phyloP scores from a whole-genome alignment of 2,113 vertebrate genomes.

The Sarotherodon lohbergeri region DNA sequence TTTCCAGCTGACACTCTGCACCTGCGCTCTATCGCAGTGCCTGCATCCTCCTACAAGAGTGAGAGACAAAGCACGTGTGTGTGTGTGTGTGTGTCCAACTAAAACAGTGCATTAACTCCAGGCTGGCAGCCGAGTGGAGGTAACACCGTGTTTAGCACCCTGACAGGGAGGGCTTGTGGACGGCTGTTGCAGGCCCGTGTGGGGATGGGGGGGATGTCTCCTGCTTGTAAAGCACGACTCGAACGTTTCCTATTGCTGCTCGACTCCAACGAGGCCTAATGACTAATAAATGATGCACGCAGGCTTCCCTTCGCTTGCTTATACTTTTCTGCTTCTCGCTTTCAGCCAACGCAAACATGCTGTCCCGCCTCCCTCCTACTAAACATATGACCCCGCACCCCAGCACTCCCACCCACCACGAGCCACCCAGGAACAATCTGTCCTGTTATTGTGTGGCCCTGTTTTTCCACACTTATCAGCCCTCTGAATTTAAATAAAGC shows the following conservation, averaged over 20 bases:
- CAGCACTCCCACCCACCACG: background rate
- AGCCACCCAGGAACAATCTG: slow-evolving; percentile 63
- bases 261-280: background rate
- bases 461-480: slow-evolving; percentile 53
- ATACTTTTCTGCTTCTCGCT: slow-evolving; percentile 8
- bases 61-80: background rate
- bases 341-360: background rate
- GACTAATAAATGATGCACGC: slow-evolving; percentile 32
- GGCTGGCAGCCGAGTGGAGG: background rate
- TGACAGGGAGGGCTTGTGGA: background rate
- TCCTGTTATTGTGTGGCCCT: slow-evolving; percentile 37
- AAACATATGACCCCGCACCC: slow-evolving; percentile 10
- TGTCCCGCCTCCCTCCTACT: slow-evolving; percentile 20
- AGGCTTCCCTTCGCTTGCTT: background rate
- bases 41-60: background rate
- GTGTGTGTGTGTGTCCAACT: background rate
- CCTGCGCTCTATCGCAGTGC: background rate
- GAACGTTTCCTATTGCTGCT: background rate
- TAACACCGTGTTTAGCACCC: background rate
- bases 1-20: slow-evolving; percentile 16
- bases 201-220: background rate
- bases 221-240: background rate
- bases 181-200: background rate
- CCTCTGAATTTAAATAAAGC: slow-evolving; percentile 58
- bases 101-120: background rate